Evolutionary conservation across 2,888 invertebrate species (phyloP).

Genomic region (Drosophila stalkeri): DNA sequence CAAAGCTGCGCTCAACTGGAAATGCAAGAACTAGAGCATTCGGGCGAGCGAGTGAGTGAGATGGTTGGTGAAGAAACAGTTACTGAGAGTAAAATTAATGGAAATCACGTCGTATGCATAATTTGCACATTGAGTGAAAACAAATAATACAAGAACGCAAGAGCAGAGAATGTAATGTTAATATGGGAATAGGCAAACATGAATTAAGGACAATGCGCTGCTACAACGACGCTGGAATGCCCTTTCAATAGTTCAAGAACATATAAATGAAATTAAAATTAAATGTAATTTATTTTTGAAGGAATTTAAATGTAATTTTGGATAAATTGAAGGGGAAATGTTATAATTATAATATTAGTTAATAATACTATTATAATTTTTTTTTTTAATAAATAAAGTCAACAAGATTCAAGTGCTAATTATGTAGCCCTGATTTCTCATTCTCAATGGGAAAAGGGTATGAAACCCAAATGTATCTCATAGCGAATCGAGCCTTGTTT

Average conservation of each 20-base stretch:
- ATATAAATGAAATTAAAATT: background rate
- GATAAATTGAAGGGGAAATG: background rate
- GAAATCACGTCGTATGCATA: slow-evolving; percentile 56
- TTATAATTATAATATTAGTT: no score
- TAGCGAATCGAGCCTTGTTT: slow-evolving; percentile 6
- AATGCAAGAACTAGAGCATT: slow-evolving; percentile 33
- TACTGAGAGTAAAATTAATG: slow-evolving; percentile 22
- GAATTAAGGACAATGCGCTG: background rate
- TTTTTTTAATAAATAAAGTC: no score
- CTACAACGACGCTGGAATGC: slow-evolving; percentile 20
- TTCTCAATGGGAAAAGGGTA: no score
- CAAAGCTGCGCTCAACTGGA: slow-evolving; percentile 56
- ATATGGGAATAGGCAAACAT: slow-evolving; percentile 28
- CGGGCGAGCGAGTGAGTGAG: background rate
- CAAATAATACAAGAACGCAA: slow-evolving; percentile 27
- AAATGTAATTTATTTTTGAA: background rate
- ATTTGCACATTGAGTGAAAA: slow-evolving; percentile 43
- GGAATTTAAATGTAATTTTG: background rate
- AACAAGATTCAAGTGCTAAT: no score
- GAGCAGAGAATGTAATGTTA: slow-evolving; percentile 32
- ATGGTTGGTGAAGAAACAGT: slow-evolving; percentile 4
- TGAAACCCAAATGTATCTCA: background rate
- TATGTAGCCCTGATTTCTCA: no score
- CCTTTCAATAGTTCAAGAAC: background rate
- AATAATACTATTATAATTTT: no score